These are phyloP conservation scores for Suncus etruscus DNA, from an alignment of 2,113 vertebrate genomes.

Conservation along the genomic window DNA sequence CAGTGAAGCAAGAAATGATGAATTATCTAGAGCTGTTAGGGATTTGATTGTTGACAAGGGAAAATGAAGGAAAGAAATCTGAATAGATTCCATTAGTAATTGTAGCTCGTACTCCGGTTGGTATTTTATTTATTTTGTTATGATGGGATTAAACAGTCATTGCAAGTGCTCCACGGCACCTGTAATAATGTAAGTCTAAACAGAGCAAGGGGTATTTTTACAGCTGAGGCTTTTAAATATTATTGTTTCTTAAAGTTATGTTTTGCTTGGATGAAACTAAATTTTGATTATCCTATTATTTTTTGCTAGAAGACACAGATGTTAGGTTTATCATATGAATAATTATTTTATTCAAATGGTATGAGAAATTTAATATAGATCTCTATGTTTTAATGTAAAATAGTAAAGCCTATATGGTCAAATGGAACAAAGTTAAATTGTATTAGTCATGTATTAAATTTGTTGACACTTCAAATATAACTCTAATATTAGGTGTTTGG, in stretches of 20 bases:
- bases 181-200: not conserved
- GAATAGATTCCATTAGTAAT: conserved; percentile 48
- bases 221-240: not conserved
- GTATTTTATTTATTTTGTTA: conserved; percentile 49
- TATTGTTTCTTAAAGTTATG: not conserved
- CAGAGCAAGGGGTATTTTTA: conserved; percentile 20
- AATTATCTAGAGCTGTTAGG: conserved; percentile 56
- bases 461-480: not conserved
- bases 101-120: not conserved
- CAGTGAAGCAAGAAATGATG: conserved; percentile 47
- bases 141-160: not conserved
- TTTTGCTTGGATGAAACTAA: not conserved
- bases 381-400: conserved; percentile 4
- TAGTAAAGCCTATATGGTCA: conserved; percentile 14
- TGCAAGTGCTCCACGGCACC: not conserved
- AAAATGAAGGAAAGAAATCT: conserved; percentile 40
- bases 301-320: not conserved
- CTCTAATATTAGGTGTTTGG: not conserved
- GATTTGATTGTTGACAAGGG: conserved; percentile 60
- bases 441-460: not conserved
- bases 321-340: conserved; percentile 15
- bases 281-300: not conserved
- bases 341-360: conserved; percentile 20
- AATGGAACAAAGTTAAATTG: not conserved
- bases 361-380: not conserved